A percentile compares a stretch with the other conserved stretches of the same genome.
Evolutionary conservation across 2,797 vertebrate species (phyloP).

Genomic region (Distichodus sexfasciatus): DNA sequence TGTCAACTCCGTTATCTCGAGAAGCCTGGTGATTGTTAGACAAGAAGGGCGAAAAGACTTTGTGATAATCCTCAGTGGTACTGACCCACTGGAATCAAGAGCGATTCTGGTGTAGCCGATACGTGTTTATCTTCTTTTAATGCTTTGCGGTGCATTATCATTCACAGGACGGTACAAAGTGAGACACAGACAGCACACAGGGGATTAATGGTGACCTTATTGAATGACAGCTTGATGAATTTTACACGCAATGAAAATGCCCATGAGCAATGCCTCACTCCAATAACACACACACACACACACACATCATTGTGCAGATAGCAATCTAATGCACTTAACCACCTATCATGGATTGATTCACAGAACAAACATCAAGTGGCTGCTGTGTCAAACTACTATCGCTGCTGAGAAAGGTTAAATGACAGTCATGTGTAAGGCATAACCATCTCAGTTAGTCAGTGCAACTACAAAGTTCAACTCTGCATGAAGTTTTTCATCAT

Average conservation of each 20-base stretch:
- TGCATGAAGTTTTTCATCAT: background rate
- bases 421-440: background rate
- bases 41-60: slow-evolving; percentile 21
- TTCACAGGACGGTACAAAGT: slow-evolving; percentile 25
- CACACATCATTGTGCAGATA: slow-evolving; percentile 35
- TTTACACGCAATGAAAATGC: slow-evolving; percentile 38
- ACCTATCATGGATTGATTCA: slow-evolving; percentile 31
- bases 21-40: slow-evolving; percentile 17
- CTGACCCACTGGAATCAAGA: slow-evolving; percentile 34
- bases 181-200: slow-evolving; percentile 22
- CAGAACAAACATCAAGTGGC: slow-evolving; percentile 19
- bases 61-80: slow-evolving; percentile 35
- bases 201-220: slow-evolving; percentile 46
- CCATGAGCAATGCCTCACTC: slow-evolving; percentile 20
- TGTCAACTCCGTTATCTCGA: slow-evolving; percentile 30
- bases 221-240: slow-evolving; percentile 43
- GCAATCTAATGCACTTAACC: slow-evolving; percentile 29
- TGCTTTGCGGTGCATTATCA: slow-evolving; percentile 32
- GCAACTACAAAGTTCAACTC: background rate
- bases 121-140: slow-evolving; percentile 26
- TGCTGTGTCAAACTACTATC: slow-evolving; percentile 20
- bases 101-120: slow-evolving; percentile 12
- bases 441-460: background rate
- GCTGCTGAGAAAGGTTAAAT: slow-evolving; percentile 1
- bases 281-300: slow-evolving; percentile 28